Base-by-base conservation (phyloP, 2,888 invertebrate species). In the Lobophora halterata region DNA sequence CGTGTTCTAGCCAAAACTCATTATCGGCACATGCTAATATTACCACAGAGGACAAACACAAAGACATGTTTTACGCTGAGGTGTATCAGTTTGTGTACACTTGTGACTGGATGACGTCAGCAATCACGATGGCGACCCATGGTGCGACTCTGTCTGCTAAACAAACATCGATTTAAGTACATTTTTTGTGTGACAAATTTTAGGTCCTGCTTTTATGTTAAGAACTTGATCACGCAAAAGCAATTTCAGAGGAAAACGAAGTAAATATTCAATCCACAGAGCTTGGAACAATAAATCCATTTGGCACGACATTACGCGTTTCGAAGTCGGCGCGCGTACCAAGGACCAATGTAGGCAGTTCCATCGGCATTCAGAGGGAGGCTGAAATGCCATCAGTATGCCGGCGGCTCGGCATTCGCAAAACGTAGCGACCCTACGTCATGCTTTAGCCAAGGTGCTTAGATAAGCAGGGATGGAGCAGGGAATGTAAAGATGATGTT, bases 371-470 rank as follows among this genome's bases (percentile, higher is more conserved):
- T 67, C 74, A 61, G n/a, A n/a, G n/a, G n/a, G n/a, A n/a, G 55
- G 42, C 49, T 47, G 50, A 52, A 52, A 41, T 51, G 55, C 39
- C 64, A 69, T 78, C 60, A 56, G 72, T 73, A 79, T 78, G 61
- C 79, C 32, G 44, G 41, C 13, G 46, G 50, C 55, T 74, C 67
- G 59, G 68, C 64, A 80, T 70, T 65, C 82, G 68, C 60, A 52
- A 63, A 68, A 71, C 81, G 82, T 77, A 68, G 54, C 62, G 55
- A 56, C 76, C 66, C 83, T 82, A 85, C 85, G 85, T 83, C 85
- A 85, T 77, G 77, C 71, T 67, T 72, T 67, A 68, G 70, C 61
- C 61, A 62, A 72, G 74, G 75, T 77, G 68, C 61, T 61, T 65
- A 58, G 52, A 59, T 61, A 47, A 26, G 32, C 82, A 79, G 81